Percentiles rank a stretch among this genome's conserved stretches.
These are phyloP conservation scores for Natrix natrix DNA, from an alignment of 2,797 vertebrate species.

Conservation along the genomic window DNA sequence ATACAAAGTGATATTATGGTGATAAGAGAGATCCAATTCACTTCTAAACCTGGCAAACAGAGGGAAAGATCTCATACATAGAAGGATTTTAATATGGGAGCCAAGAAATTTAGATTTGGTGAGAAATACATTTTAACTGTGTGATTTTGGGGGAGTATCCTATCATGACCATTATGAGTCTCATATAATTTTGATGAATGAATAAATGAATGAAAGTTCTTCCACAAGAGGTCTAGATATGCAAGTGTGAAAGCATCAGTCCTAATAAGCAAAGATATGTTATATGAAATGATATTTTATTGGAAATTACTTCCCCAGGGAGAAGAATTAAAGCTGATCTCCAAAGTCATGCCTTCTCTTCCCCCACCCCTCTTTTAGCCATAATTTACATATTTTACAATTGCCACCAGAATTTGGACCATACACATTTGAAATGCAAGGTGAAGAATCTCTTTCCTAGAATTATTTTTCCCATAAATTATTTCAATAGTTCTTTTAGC, in stretches of 20 bases:
- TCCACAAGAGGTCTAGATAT: slow-evolving; percentile 18
- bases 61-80: background rate
- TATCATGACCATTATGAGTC: background rate
- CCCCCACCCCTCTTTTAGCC: background rate
- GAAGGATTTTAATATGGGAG: background rate
- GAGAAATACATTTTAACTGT: slow-evolving; percentile 4
- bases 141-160: slow-evolving; percentile 4
- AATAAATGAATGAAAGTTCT: background rate
- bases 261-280: slow-evolving; percentile 36
- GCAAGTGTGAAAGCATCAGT: slow-evolving; percentile 14
- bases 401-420: background rate
- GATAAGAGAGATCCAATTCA: background rate
- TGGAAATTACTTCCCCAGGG: slow-evolving; percentile 55
- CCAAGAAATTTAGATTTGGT: background rate
- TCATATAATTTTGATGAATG: background rate
- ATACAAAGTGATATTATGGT: background rate
- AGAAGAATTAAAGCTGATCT: slow-evolving; percentile 43
- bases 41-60: background rate
- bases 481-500: slow-evolving; percentile 76
- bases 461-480: slow-evolving; percentile 77
- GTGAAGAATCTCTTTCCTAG: slow-evolving; percentile 75
- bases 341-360: background rate
- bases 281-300: slow-evolving; percentile 57
- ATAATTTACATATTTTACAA: background rate
- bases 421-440: slow-evolving; percentile 40